These are phyloP conservation scores for Leptosomus discolor DNA, from an alignment of 2,113 vertebrate species.

Conservation along the genomic window DNA sequence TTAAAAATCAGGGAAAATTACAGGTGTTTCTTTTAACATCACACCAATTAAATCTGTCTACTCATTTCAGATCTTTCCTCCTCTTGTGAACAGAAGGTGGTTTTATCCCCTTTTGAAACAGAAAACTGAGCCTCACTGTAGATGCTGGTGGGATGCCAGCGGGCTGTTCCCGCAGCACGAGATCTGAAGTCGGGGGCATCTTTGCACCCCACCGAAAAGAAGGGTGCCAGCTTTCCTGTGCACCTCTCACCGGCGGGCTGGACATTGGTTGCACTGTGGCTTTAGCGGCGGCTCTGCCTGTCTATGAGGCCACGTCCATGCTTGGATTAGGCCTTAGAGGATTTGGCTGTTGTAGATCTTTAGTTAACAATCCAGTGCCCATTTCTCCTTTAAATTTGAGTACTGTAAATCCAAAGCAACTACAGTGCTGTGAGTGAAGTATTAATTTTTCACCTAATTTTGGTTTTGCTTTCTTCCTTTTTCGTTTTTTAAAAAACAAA, in stretches of 20 bases:
- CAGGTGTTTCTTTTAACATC: not conserved
- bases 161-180: not conserved
- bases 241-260: rapidly evolving
- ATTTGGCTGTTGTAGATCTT: not conserved
- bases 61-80: not conserved
- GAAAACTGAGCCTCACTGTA: not conserved
- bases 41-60: not conserved
- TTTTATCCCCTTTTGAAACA: not conserved
- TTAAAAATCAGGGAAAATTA: not conserved
- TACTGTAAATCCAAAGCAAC: not conserved
- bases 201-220: not conserved
- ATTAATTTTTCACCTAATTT: not conserved
- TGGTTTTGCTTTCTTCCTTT: not conserved
- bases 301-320: not conserved
- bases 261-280: not conserved
- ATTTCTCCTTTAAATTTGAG: not conserved
- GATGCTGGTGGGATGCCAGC: not conserved
- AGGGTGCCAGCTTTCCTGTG: not conserved
- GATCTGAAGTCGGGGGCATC: not conserved
- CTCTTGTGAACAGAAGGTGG: not conserved
- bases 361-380: not conserved
- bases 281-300: not conserved
- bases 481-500: not conserved
- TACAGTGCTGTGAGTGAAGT: not conserved
- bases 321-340: not conserved